Conservation (phyloP, 2,113 vertebrate species). For the Micromys minutus region DNA sequence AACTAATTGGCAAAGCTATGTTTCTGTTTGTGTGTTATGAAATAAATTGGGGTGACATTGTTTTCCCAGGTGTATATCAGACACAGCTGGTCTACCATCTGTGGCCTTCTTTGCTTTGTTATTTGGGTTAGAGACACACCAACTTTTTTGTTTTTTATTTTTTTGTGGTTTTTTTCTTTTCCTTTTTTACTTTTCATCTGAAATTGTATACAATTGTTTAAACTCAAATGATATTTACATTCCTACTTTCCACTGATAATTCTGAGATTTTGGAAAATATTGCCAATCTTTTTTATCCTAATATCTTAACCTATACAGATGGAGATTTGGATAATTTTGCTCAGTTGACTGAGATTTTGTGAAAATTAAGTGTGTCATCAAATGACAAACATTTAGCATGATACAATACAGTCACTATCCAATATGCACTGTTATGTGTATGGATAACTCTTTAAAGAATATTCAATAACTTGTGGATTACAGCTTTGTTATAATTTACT, state of each 20-base stretch:
- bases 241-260: background rate
- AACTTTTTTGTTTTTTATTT: slow-evolving; percentile 16
- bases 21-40: slow-evolving; percentile 61
- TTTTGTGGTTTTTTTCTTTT: background rate
- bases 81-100: slow-evolving; percentile 77
- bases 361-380: background rate
- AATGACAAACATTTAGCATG: background rate
- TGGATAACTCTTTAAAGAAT: background rate
- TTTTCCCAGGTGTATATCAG: slow-evolving; percentile 66
- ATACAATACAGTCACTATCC: background rate
- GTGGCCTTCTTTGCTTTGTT: slow-evolving; percentile 44
- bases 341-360: background rate
- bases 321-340: background rate
- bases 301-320: background rate
- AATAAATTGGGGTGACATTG: slow-evolving; percentile 58
- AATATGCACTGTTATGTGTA: background rate
- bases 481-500: background rate
- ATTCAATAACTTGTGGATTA: background rate
- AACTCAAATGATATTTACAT: background rate
- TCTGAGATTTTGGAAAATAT: background rate
- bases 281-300: background rate
- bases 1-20: slow-evolving; percentile 69
- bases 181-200: background rate
- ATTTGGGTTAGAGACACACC: slow-evolving; percentile 31
- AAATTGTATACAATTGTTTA: background rate